These are phyloP conservation scores for Nettapus auritus DNA, from an alignment of 2,113 vertebrate species.

Conservation along the genomic window DNA sequence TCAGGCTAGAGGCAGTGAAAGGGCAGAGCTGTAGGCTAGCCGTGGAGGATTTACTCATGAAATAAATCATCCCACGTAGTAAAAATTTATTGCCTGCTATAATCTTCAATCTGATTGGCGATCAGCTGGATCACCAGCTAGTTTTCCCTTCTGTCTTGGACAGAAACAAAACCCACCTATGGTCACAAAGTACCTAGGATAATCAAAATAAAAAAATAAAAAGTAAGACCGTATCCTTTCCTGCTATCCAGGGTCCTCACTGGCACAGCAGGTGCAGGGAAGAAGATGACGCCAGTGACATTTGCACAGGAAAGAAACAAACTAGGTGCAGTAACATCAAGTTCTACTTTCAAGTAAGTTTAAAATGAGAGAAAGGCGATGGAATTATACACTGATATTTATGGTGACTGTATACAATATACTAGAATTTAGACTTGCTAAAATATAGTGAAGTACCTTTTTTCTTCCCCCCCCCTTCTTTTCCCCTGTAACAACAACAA, in stretches of 20 bases:
- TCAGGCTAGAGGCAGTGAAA: constrained; percentile 32
- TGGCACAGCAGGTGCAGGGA: not conserved
- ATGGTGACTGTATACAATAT: not conserved
- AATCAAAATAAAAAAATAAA: not conserved
- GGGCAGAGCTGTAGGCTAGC: constrained; percentile 36
- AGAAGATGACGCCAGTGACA: not conserved
- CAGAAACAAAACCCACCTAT: not conserved
- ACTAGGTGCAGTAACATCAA: not conserved
- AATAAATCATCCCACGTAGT: constrained; percentile 33
- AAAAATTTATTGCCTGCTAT: constrained; percentile 52
- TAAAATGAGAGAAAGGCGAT: not conserved
- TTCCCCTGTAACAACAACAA: not conserved
- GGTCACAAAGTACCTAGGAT: not conserved
- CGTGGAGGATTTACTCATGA: constrained; percentile 38
- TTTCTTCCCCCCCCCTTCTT: not conserved
- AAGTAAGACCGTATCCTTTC: not conserved
- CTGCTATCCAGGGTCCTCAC: not conserved
- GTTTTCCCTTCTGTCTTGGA: not conserved
- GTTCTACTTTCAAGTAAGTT: not conserved
- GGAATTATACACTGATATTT: not conserved
- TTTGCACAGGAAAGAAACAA: not conserved
- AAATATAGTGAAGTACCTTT: not conserved
- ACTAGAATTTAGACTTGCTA: not conserved
- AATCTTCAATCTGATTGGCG: constrained; percentile 11
- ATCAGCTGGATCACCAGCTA: not conserved